A percentile compares a stretch with the other conserved stretches of the same genome.
These are phyloP conservation scores for Sebastes hopkinsi DNA, from an alignment of 2,797 vertebrate genomes.

Conservation along the genomic window DNA sequence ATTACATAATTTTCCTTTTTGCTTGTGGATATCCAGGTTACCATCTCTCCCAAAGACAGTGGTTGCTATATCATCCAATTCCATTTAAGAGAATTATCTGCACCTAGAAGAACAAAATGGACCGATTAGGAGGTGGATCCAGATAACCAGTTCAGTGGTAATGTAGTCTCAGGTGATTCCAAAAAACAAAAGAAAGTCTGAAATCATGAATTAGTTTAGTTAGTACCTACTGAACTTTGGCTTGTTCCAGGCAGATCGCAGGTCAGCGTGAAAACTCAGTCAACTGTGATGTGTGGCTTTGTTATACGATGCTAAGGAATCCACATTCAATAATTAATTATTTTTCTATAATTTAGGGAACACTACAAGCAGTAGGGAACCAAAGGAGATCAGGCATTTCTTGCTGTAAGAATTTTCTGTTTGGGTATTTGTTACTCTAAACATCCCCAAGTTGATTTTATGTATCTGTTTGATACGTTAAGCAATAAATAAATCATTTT, in stretches of 20 bases:
- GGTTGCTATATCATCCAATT: neutral
- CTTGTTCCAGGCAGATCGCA: neutral
- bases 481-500: conserved; percentile 20
- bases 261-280: neutral
- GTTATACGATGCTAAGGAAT: no score
- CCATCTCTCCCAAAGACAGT: neutral
- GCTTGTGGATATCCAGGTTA: neutral
- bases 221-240: neutral
- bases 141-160: neutral
- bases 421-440: neutral
- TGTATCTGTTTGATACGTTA: neutral
- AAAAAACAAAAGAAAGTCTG: neutral
- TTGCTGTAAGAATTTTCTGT: no score
- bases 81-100: no score
- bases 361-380: no score
- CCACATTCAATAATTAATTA: no score
- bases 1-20: neutral
- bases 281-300: no score
- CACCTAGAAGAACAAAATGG: neutral
- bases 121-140: neutral
- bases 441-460: neutral
- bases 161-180: neutral
- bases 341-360: no score
- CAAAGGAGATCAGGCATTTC: no score
- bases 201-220: neutral